Evolutionary conservation across 2,113 vertebrate genomes (phyloP).

Genomic region (Herpailurus yagouaroundi): DNA sequence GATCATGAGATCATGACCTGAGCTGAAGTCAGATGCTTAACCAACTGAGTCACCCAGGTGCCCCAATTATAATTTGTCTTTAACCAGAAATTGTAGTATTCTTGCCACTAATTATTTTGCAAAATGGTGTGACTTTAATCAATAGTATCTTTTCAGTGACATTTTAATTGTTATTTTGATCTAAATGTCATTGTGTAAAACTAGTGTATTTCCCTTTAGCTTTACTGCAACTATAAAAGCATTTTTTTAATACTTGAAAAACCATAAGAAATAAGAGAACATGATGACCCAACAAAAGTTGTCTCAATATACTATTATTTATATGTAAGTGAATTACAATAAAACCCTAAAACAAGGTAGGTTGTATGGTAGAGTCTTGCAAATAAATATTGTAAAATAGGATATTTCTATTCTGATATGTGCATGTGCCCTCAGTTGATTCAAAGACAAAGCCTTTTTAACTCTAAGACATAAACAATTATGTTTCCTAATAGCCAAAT

Average conservation of each 20-base stretch:
- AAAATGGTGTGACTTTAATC: not conserved
- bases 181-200: not conserved
- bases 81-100: not conserved
- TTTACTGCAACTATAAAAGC: not conserved
- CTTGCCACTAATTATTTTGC: not conserved
- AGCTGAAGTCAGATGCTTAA: too few species aligned
- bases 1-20: too few species aligned
- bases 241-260: not conserved
- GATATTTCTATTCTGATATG: not conserved
- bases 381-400: not conserved
- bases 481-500: slow-evolving; percentile 30
- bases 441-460: not conserved
- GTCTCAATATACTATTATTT: not conserved
- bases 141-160: not conserved
- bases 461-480: not conserved
- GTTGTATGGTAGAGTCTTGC: not conserved
- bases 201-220: not conserved
- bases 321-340: not conserved
- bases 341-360: not conserved
- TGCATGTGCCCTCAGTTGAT: not conserved
- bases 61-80: not conserved
- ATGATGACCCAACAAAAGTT: not conserved
- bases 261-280: not conserved
- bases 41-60: too few species aligned
- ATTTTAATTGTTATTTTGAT: not conserved